Percentiles rank a stretch among this genome's conserved stretches.
Conservation (phyloP, 2,797 vertebrate species). For the Diplodus puntazzo region DNA sequence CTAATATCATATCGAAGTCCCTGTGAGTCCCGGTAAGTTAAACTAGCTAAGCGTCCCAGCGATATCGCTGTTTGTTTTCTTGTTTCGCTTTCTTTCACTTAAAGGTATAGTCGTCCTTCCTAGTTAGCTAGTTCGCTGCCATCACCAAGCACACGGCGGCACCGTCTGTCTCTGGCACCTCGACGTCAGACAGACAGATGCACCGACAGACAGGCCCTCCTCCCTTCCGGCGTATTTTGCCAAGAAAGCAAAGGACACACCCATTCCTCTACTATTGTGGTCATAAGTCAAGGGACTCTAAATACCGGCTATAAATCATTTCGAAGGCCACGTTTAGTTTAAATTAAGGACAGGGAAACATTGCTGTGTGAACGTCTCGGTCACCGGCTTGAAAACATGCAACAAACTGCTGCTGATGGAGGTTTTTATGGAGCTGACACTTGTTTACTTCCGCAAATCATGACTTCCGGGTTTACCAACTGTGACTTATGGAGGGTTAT, state of each 20-base stretch:
- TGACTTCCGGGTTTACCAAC: conserved; percentile 38
- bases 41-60: conserved; percentile 38
- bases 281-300: neutral
- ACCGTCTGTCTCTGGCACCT: conserved; percentile 29
- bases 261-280: conserved; percentile 24
- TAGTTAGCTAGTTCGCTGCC: conserved; percentile 44
- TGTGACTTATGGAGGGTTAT: neutral
- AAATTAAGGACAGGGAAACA: neutral
- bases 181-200: conserved; percentile 61
- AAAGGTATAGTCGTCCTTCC: conserved; percentile 74
- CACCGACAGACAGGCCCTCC: conserved; percentile 32
- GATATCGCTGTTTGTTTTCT: conserved; percentile 41
- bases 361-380: accelerated
- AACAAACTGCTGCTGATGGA: neutral
- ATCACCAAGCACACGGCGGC: conserved; percentile 52
- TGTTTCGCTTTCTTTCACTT: conserved; percentile 73
- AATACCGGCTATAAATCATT: neutral
- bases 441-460: conserved; percentile 40
- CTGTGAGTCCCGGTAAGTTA: conserved; percentile 24
- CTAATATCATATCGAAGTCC: conserved; percentile 76
- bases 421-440: neutral
- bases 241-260: conserved; percentile 43
- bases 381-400: neutral
- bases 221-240: conserved; percentile 60
- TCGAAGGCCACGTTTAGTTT: neutral